phyloP scores from a whole-genome alignment of 2,797 vertebrate species.

The Sitta carolinensis region DNA sequence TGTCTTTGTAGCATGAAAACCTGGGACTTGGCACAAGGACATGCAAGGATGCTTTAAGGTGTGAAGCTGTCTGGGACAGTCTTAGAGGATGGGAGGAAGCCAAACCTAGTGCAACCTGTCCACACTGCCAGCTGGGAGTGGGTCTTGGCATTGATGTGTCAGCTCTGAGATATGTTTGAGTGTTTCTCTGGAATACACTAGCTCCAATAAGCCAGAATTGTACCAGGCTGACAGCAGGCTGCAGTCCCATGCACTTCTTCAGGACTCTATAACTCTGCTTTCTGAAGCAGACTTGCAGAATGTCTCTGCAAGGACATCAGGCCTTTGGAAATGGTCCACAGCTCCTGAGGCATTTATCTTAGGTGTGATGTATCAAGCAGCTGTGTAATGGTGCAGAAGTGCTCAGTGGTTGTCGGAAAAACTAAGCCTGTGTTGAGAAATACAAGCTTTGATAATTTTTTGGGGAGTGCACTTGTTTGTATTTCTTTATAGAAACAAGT shows the following conservation, averaged over 20 bases:
- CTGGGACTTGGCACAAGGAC: neutral
- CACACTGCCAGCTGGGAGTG: neutral
- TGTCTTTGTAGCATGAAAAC: neutral
- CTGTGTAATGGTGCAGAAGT: neutral
- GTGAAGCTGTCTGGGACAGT: neutral
- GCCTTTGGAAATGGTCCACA: neutral
- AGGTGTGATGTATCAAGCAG: neutral
- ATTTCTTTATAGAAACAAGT: neutral
- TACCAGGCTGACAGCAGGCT: neutral
- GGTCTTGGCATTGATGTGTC: neutral
- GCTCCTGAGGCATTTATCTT: neutral
- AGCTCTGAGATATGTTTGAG: neutral
- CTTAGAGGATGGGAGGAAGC: neutral
- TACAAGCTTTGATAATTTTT: neutral
- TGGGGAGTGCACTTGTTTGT: neutral
- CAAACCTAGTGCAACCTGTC: neutral
- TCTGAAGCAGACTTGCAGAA: neutral
- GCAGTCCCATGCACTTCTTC: neutral
- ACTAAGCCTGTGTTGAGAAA: neutral
- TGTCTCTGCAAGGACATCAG: neutral
- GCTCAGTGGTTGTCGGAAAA: neutral
- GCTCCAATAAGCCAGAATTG: neutral
- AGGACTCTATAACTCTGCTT: neutral
- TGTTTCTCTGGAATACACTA: neutral
- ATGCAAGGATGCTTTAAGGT: neutral